phyloP scores from a whole-genome alignment of 2,797 vertebrate genomes.

The Mus minutoides region DNA sequence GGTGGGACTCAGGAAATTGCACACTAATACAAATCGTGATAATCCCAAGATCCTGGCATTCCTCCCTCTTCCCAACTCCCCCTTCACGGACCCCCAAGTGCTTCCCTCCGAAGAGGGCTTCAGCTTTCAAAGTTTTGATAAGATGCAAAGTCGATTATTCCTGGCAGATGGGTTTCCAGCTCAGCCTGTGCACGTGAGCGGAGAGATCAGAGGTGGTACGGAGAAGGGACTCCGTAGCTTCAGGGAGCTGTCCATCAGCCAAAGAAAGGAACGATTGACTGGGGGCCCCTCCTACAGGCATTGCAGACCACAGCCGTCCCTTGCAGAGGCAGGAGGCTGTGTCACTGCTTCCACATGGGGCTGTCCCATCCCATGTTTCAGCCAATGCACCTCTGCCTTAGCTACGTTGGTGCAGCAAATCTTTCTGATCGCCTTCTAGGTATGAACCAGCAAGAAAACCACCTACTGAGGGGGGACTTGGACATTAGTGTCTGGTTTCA shows the following conservation, averaged over 20 bases:
- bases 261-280: not conserved
- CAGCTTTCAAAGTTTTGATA: constrained; percentile 15
- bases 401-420: fast-evolving
- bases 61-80: not conserved
- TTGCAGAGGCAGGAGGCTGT: not conserved
- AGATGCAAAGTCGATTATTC: not conserved
- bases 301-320: not conserved
- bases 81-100: not conserved
- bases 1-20: constrained; percentile 87
- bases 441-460: not conserved
- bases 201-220: not conserved
- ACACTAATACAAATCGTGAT: constrained; percentile 86
- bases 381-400: fast-evolving
- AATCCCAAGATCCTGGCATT: constrained; percentile 81
- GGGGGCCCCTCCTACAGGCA: not conserved
- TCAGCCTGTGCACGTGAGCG: not conserved
- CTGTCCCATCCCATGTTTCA: not conserved
- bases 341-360: not conserved
- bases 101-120: not conserved
- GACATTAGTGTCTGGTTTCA: not conserved
- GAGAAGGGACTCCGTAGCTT: not conserved
- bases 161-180: not conserved
- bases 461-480: not conserved
- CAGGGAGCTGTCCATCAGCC: not conserved
- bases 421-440: not conserved